Base-by-base conservation (phyloP, 2,888 invertebrate genomes). In the Melanotus villosus region DNA sequence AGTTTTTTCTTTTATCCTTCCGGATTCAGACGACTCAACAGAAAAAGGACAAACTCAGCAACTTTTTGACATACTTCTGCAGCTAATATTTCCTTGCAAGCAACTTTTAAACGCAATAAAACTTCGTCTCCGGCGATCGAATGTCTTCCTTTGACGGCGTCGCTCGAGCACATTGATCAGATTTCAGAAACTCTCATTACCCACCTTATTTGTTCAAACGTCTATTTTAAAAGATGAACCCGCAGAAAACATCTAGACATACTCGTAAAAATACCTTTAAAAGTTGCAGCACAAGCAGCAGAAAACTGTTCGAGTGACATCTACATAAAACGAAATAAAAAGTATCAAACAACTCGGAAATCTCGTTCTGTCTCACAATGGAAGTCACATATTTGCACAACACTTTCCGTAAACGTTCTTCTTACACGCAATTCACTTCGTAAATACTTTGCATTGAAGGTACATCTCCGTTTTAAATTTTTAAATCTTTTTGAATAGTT, bases 341-440 rank as follows among this genome's bases (percentile, higher is more conserved):
- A 47, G 47, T 14, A n/a, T 12, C 23, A 47, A 45, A 47, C 47
- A 23, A 47, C 47, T 47, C 23, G 47, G 23, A 47, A 47, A 47
- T 47, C 47, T 47, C 47, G 23, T 47, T 26, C 47, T 21, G 2
- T 12, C 3, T 14, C 23, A 47, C 47, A 47, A 47, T 47, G 19
- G 47, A 47, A 47, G 19, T 47, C 47, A 26, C 26, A 47, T 47
- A 26, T 47, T 47, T 47, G 12, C 47, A 47, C 47, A 47, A 47
- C 47, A 47, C 47, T 47, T 19, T 43, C 14, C 41, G n/a, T 47
- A 47, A 47, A 47, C 47, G 47, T 12, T n/a, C 7, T 45, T 7
- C 45, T 21, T 21, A 45, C 45, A 47, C 23, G 47, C 47, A 47
- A 47, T 47, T 47, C 23, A 14, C 47, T 12, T 5, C 23, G 47